Percentiles rank a stretch among this genome's conserved stretches.
phyloP scores from a whole-genome alignment of 2,888 invertebrate genomes.

The Pyrochroa serraticornis region DNA sequence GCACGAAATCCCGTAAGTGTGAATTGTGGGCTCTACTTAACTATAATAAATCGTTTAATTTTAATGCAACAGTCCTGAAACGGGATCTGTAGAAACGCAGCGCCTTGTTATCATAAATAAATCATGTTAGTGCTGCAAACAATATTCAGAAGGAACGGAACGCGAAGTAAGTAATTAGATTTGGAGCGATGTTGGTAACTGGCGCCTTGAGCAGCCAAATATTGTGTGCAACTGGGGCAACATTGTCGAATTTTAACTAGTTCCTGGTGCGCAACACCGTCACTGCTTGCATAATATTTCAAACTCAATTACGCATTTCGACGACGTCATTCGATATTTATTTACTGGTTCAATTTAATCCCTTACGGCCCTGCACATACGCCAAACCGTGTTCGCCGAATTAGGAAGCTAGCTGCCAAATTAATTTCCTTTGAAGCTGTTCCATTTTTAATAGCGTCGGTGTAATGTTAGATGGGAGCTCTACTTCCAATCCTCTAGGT shows the following conservation, averaged over 20 bases:
- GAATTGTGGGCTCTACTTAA: conserved; percentile 13
- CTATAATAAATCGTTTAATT: conserved; percentile 26
- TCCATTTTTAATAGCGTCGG: no score
- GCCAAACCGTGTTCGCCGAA: no score
- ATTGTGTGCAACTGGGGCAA: conserved; percentile 23
- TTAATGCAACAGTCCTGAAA: conserved; percentile 20
- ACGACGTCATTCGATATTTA: conserved; percentile 23
- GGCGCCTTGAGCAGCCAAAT: conserved; percentile 23
- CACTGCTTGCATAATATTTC: conserved; percentile 22
- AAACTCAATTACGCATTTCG: conserved; percentile 23
- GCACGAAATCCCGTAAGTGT: conserved; percentile 5
- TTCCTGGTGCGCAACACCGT: conserved; percentile 2
- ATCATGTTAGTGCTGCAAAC: conserved; percentile 28
- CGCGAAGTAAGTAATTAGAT: conserved; percentile 30
- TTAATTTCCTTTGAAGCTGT: no score
- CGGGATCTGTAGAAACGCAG: conserved; percentile 21
- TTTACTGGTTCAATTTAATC: conserved; percentile 1
- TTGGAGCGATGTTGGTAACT: conserved; percentile 18
- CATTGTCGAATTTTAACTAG: conserved; percentile 24
- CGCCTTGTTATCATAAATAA: conserved; percentile 30
- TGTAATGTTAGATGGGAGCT: no score
- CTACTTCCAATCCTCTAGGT: no score
- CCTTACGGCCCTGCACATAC: no score
- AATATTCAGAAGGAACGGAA: conserved; percentile 29
- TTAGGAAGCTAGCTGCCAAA: no score